Evolutionary conservation across 2,113 vertebrate genomes (phyloP).

Genomic region (Cynocephalus volans): DNA sequence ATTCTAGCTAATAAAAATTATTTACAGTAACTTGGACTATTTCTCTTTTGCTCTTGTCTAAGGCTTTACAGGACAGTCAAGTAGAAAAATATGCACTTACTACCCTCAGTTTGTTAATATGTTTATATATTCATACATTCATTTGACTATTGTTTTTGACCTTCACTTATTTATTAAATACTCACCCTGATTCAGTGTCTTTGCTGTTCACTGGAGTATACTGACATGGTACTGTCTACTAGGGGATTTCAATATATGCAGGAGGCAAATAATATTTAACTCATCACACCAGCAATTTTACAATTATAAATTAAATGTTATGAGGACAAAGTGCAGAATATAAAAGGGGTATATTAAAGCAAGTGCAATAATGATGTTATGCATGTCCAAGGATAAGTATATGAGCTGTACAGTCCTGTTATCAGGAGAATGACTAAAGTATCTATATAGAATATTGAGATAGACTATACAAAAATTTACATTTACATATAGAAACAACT

Average conservation of each 20-base stretch:
- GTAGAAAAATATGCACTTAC: not conserved
- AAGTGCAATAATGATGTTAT: not conserved
- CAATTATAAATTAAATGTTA: not conserved
- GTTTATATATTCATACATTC: not conserved
- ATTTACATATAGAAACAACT: not conserved
- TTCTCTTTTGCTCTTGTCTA: not conserved
- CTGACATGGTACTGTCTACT: not conserved
- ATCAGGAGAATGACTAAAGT: not conserved
- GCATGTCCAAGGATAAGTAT: too few relatives aligned
- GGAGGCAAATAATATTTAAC: not conserved
- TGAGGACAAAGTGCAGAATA: not conserved
- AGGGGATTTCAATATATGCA: not conserved
- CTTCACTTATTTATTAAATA: not conserved
- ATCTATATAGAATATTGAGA: not conserved
- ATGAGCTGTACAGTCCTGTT: not conserved
- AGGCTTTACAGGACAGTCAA: not conserved
- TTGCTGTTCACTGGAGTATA: not conserved
- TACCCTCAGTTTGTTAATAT: not conserved
- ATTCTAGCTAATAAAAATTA: not conserved
- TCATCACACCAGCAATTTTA: not conserved
- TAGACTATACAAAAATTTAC: not conserved
- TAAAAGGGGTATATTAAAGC: not conserved
- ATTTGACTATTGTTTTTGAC: not conserved
- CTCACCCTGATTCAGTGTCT: not conserved
- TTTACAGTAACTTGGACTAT: not conserved